A percentile compares a stretch with the other conserved stretches of the same genome.
Evolutionary conservation across 2,797 vertebrate species (phyloP).

Genomic region (Hapalemur alaotrensis): DNA sequence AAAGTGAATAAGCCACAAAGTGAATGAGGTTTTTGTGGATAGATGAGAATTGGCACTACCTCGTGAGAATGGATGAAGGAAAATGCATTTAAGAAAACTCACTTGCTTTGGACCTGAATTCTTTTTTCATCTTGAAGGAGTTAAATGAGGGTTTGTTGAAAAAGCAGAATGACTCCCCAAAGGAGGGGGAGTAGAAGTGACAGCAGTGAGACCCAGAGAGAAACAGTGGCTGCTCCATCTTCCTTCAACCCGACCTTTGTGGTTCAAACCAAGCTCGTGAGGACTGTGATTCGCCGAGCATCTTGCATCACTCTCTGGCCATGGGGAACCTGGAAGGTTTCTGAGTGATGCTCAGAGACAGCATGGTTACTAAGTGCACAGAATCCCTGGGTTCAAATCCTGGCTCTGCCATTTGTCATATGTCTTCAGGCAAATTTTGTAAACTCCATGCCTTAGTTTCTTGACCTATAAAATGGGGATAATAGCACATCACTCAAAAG

Average conservation of each 20-base stretch:
- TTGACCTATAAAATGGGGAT: not conserved
- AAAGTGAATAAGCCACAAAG: not conserved
- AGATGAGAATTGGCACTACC: not conserved
- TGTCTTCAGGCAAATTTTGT: not conserved
- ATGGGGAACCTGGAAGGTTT: not conserved
- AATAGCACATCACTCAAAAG: not conserved
- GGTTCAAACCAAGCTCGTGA: not conserved
- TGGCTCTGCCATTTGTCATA: not conserved
- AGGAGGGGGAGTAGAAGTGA: not conserved
- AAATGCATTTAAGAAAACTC: constrained; percentile 21
- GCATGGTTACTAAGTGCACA: not conserved
- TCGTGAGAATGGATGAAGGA: not conserved
- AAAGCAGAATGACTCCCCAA: not conserved
- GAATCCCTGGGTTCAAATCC: not conserved
- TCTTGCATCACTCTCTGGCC: not conserved
- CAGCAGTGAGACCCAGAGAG: not conserved
- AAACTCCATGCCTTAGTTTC: not conserved
- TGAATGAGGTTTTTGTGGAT: not conserved
- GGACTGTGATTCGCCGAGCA: not conserved
- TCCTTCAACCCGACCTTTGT: not conserved
- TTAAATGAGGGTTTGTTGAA: not conserved
- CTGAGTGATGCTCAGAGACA: not conserved
- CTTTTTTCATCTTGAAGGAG: constrained; percentile 1
- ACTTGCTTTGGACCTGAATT: not conserved
- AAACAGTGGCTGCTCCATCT: not conserved